Conservation (phyloP, 2,113 vertebrate species). For the Antigone vipio region DNA sequence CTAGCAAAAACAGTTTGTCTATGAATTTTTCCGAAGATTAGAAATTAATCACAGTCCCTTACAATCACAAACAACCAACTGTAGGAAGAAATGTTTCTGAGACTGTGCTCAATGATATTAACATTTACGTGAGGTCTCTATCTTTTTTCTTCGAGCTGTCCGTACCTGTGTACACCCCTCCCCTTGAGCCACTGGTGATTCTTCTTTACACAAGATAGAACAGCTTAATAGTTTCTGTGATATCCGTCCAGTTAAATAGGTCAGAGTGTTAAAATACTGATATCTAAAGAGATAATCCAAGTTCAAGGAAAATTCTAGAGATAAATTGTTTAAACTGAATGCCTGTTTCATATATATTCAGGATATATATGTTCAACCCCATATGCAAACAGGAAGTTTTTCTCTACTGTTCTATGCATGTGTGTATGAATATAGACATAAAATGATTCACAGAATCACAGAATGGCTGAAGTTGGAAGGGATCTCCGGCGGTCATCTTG, state of each 20-base stretch:
- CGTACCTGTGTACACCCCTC: background rate
- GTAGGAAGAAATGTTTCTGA: background rate
- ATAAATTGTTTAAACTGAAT: background rate
- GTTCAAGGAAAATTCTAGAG: background rate
- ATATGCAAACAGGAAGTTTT: background rate
- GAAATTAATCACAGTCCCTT: background rate
- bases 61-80: background rate
- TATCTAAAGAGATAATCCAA: background rate
- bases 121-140: background rate
- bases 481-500: background rate
- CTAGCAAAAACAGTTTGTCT: background rate
- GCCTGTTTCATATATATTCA: background rate
- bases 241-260: background rate
- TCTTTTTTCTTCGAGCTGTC: background rate
- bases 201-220: background rate
- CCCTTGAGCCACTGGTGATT: background rate
- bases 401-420: background rate
- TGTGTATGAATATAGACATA: background rate
- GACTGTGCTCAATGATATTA: background rate
- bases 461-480: background rate
- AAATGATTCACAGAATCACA: background rate
- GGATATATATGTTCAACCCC: background rate
- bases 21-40: background rate
- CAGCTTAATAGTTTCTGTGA: background rate
- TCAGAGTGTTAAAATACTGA: background rate